These are phyloP conservation scores for Probaryconus sp. DNA, from an alignment of 1,140 invertebrate species.

Conservation along the genomic window DNA sequence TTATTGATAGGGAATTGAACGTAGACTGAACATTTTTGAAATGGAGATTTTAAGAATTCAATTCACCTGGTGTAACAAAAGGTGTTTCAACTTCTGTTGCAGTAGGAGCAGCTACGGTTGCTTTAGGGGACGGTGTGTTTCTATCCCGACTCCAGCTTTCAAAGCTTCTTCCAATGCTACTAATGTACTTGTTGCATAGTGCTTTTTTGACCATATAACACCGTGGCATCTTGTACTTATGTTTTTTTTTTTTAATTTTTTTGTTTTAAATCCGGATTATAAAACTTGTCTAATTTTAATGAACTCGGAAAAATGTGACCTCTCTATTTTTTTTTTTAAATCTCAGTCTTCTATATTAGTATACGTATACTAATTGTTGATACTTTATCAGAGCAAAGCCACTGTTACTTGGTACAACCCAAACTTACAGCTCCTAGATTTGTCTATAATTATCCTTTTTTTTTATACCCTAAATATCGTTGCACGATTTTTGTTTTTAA, in stretches of 20 bases:
- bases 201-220: conserved; percentile 81
- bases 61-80: conserved; percentile 33
- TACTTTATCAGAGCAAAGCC: conserved; percentile 50
- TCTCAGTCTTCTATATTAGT: conserved; percentile 47
- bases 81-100: conserved; percentile 36
- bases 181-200: conserved; percentile 79
- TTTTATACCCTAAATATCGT: conserved; percentile 65
- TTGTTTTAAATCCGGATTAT: background rate
- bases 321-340: conserved; percentile 4
- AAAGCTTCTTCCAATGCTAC: conserved; percentile 72
- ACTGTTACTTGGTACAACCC: conserved; percentile 13
- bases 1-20: no score
- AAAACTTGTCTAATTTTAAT: conserved; percentile 14
- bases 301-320: conserved; percentile 15
- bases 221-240: conserved; percentile 78
- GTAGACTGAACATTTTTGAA: no score
- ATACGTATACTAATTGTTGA: conserved; percentile 24
- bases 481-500: conserved; percentile 62
- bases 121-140: conserved; percentile 66
- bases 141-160: conserved; percentile 72
- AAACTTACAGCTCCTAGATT: background rate
- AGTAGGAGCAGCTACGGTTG: background rate
- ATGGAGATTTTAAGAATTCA: background rate
- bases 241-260: no score
- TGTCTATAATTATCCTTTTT: conserved; percentile 34